Evolutionary conservation across 2,113 vertebrate genomes (phyloP).

Genomic region (Octodon degus): DNA sequence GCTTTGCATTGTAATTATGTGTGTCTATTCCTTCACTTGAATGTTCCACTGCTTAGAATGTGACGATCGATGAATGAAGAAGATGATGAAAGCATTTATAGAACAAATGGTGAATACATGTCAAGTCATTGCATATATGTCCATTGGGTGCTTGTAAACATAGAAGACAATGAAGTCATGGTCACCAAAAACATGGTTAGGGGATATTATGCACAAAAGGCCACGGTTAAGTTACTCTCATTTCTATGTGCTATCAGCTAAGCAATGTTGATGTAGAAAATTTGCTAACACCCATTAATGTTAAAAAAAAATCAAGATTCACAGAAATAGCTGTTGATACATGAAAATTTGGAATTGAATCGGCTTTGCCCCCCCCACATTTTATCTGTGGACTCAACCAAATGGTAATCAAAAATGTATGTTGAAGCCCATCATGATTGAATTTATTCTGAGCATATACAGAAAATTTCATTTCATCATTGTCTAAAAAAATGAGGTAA

Average conservation of each 20-base stretch:
- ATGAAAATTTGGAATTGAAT: not conserved
- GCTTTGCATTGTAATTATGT: not conserved
- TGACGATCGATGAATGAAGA: too few relatives aligned
- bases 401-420: not conserved
- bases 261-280: not conserved
- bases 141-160: not conserved
- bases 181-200: not conserved
- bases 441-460: not conserved
- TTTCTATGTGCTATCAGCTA: not conserved
- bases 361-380: rapidly evolving
- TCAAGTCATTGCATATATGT: not conserved
- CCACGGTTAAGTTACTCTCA: not conserved
- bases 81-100: not conserved
- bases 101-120: too few relatives aligned
- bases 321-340: not conserved
- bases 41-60: not conserved
- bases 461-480: not conserved
- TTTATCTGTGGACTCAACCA: not conserved
- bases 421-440: too few relatives aligned
- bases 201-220: not conserved
- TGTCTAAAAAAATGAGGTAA: not conserved
- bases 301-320: not conserved
- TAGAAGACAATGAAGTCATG: not conserved
- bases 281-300: not conserved
- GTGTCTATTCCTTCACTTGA: not conserved